phyloP scores from a whole-genome alignment of 2,888 invertebrate species.

The Eupithecia tripunctaria region DNA sequence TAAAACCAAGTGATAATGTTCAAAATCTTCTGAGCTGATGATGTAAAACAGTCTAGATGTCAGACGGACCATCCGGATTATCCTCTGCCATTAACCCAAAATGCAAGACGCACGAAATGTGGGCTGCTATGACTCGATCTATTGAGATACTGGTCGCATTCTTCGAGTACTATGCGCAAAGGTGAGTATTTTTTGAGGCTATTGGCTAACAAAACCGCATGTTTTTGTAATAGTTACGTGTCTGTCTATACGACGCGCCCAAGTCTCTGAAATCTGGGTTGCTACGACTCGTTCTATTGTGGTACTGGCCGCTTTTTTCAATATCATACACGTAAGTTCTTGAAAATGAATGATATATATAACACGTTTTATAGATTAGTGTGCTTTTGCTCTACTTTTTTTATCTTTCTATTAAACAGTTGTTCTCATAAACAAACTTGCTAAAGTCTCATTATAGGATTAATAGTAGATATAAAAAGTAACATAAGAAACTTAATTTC shows the following conservation, averaged over 20 bases:
- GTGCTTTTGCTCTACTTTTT: no score
- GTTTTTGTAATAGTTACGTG: no score
- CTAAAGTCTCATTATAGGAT: no score
- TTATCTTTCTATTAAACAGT: no score
- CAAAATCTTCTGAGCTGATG: constrained; percentile 8
- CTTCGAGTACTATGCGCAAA: constrained; percentile 92
- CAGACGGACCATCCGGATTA: constrained; percentile 70
- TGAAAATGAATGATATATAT: no score
- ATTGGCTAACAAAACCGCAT: no score
- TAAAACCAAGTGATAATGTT: not conserved
- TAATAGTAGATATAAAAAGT: no score
- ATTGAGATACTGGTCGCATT: constrained; percentile 92
- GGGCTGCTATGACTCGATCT: constrained; percentile 92
- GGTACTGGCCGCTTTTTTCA: constrained; percentile 92
- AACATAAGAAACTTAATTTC: no score
- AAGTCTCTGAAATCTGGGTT: constrained; percentile 87
- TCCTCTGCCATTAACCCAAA: constrained; percentile 69
- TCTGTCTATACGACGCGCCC: no score
- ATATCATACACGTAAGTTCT: constrained; percentile 88
- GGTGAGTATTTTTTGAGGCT: constrained; percentile 75
- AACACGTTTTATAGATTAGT: no score
- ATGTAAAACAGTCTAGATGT: constrained; percentile 62
- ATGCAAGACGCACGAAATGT: constrained; percentile 87
- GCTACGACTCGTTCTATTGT: constrained; percentile 92
- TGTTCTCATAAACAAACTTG: no score